Base-by-base conservation (phyloP, 2,888 invertebrate species). In the Megastigmus dorsalis region DNA sequence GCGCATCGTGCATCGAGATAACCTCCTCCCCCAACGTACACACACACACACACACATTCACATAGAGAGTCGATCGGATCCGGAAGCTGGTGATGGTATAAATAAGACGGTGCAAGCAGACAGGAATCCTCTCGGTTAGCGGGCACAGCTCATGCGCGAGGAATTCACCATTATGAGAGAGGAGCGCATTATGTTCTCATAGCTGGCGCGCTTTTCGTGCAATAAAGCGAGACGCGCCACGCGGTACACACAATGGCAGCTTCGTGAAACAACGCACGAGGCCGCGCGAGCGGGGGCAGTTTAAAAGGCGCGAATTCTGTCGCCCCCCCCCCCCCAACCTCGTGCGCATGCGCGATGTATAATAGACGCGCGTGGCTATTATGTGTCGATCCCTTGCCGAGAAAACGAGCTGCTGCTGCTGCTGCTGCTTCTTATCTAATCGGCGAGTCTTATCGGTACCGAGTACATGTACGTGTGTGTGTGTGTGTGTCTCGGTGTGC, bases 1-100 rank as follows among this genome's bases (percentile, higher is more conserved):
- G 63, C 38, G 26, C 36, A 7, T 65, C 69, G 69, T 74, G 69
- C 36, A 70, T 74, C 74, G 26, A 28, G 74, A 74, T 74, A 74
- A 69, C 9, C 33, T 18, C 18, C 23, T 9, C 26, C 9, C 13
- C 20, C n/a, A n/a, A n/a, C 2, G 2, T 7, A n/a, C 1, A 20
- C 41, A 48, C n/a, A 20, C 62, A 13, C 13, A 20, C 9, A 45
- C 18, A 10, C 28, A 20, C 4, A 7, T n/a, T n/a, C n/a, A 2
- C 9, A 13, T 23, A 33, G 3, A 26, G 2, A 7, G 28, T 10
- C 52, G 43, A 66, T 43, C 55, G 55, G 55, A 15, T 33, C 33
- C 43, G 28, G 45, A 45, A 45, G 54, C 43, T 18, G 20, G 4
- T 9, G n/a, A n/a, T n/a, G n/a, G 9, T 48, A 36, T 20, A 13